Conservation (phyloP, 2,797 vertebrate genomes). For the Gymnoscopelus braueri region DNA sequence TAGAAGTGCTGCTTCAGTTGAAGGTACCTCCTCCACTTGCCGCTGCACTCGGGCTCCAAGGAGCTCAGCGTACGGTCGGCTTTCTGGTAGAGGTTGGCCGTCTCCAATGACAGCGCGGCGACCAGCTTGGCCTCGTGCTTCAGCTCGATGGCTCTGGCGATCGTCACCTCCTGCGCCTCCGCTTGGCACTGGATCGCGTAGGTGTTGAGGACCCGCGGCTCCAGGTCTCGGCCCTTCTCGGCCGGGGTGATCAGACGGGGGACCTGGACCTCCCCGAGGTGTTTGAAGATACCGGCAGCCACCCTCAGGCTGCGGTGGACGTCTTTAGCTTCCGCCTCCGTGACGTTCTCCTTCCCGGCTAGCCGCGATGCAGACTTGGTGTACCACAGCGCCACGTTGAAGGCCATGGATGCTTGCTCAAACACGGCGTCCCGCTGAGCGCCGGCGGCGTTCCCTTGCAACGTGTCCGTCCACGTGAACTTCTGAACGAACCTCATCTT, state of each 20-base stretch:
- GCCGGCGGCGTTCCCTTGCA: conserved; percentile 86
- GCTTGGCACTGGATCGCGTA: conserved; percentile 88
- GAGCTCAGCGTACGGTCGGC: conserved; percentile 87
- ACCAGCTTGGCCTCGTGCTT: conserved; percentile 87
- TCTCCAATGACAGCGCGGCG: conserved; percentile 87
- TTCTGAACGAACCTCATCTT: conserved; percentile 89
- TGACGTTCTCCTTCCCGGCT: conserved; percentile 89
- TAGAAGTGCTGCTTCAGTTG: conserved; percentile 90
- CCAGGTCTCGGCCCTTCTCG: conserved; percentile 87
- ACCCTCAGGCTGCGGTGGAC: conserved; percentile 88
- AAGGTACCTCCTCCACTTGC: conserved; percentile 90
- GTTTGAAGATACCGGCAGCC: conserved; percentile 89
- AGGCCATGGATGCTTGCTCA: conserved; percentile 88
- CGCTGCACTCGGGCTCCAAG: conserved; percentile 37
- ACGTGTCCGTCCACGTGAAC: conserved; percentile 90
- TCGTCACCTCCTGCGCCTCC: conserved; percentile 91
- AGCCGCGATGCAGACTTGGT: conserved; percentile 88
- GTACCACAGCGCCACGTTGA: conserved; percentile 89
- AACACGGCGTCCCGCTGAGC: conserved; percentile 90
- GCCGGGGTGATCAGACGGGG: conserved; percentile 86
- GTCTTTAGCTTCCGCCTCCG: conserved; percentile 89
- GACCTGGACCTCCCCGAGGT: conserved; percentile 87
- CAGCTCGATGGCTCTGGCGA: conserved; percentile 89
- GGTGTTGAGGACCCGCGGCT: conserved; percentile 84
- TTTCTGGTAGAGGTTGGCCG: conserved; percentile 89